Base-by-base conservation (phyloP, 2,888 invertebrate genomes). In the Eulithis testata region DNA sequence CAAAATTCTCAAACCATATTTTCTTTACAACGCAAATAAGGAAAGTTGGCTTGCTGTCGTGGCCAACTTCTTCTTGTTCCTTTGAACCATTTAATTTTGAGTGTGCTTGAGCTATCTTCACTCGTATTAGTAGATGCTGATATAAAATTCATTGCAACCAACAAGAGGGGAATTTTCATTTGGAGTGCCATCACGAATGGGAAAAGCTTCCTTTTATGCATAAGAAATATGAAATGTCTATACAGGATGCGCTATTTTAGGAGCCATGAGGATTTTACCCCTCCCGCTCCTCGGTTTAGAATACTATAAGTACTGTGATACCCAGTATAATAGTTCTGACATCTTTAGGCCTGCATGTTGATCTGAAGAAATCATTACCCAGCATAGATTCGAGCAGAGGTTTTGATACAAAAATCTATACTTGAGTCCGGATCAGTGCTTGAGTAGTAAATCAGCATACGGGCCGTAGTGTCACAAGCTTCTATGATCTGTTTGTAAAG, bases 101-200 rank as follows among this genome's bases (percentile, higher is more conserved):
- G 31, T 54, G 8, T 9, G 8, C 52, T 45, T 40, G 40, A 54
- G 54, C 44, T 45, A 40, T 11, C 9, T 40, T 43, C 52, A 9
- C 58, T 57, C 49, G 60, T 65, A 65, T 67, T 66, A 70, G 68
- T 61, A 11, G 40, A 40, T 8, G 53, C 65, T 69, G 58, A 72
- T 72, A 67, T 67, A 72, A 70, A 70, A 70, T 72, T 66, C 72
- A 72, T 72, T 63, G 68, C 72, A 60, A 49, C 56, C 50, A 59
- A 60, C 57, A 54, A 55, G 59, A 68, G 27, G 62, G 57, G 64
- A 66, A 65, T 68, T 50, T 72, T 69, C 66, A 67, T 70, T 72
- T 63, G 53, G 50, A 60, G 66, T 67, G 54, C 63, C 66, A 68
- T 65, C 68, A 62, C 63, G 65, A 27, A 14, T 56, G 59, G 49